Evolutionary conservation across 2,888 invertebrate genomes (phyloP).

Genomic region (Microctonus brassicae): DNA sequence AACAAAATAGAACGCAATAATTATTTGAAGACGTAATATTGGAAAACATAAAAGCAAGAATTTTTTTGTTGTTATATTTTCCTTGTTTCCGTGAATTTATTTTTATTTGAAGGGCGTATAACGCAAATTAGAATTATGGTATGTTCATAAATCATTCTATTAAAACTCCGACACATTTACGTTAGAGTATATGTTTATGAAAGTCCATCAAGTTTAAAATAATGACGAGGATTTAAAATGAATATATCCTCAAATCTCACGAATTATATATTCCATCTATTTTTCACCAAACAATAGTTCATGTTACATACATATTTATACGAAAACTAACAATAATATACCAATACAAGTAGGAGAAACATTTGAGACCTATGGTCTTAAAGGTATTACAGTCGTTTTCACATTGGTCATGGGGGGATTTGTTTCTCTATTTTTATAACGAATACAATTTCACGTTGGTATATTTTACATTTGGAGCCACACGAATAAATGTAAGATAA

Average conservation of each 20-base stretch:
- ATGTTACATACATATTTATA: background rate
- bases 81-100: background rate
- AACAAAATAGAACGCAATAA: background rate
- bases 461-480: background rate
- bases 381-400: constrained; percentile 56
- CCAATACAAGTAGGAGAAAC: constrained; percentile 28
- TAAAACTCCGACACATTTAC: background rate
- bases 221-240: background rate
- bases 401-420: constrained; percentile 48
- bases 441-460: background rate
- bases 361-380: constrained; percentile 36
- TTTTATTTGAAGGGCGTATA: background rate
- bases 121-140: background rate
- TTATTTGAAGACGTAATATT: background rate
- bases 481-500: background rate
- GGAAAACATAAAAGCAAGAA: background rate
- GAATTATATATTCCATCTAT: no score
- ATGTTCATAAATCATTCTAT: background rate
- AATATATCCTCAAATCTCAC: no score
- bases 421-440: constrained; percentile 59
- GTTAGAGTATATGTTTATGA: background rate
- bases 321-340: constrained; percentile 1
- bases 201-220: background rate
- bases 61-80: background rate
- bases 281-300: background rate